Percentiles rank a stretch among this genome's conserved stretches.
Conservation (phyloP, 2,797 vertebrate species). For the Cryptoprocta ferox region DNA sequence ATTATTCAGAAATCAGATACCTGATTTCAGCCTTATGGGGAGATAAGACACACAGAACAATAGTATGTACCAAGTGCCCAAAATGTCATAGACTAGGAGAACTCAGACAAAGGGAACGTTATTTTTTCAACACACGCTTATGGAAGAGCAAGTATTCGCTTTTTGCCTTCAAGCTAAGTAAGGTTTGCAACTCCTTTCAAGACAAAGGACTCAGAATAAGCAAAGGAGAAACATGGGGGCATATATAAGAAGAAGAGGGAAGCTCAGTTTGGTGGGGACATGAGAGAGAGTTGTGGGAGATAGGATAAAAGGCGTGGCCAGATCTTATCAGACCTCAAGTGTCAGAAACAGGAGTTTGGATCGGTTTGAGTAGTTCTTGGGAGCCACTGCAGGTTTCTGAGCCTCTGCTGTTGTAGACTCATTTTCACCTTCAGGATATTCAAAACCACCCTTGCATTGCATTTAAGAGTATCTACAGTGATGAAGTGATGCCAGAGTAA, state of each 20-base stretch:
- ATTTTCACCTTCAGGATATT: slow-evolving; percentile 58
- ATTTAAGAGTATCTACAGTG: slow-evolving; percentile 59
- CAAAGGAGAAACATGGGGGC: not conserved
- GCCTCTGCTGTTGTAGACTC: not conserved
- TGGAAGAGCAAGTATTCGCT: not conserved
- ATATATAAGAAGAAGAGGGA: not conserved
- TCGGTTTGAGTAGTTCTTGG: not conserved
- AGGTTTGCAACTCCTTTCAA: not conserved
- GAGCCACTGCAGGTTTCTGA: not conserved
- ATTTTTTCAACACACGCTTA: not conserved
- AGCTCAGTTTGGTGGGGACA: not conserved
- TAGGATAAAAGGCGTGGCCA: not conserved
- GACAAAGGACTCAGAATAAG: not conserved
- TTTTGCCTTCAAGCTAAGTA: not conserved
- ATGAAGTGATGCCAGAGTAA: slow-evolving; percentile 65
- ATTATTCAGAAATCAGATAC: not conserved
- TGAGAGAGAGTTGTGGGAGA: not conserved
- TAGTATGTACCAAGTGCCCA: not conserved
- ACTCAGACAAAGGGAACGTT: not conserved
- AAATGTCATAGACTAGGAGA: not conserved
- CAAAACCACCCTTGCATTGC: slow-evolving; percentile 45
- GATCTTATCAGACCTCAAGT: not conserved
- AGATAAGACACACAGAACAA: not conserved
- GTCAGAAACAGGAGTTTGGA: not conserved
- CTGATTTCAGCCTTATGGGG: not conserved